Evolutionary conservation across 2,888 invertebrate genomes (phyloP).

Genomic region (Operophtera brumata): DNA sequence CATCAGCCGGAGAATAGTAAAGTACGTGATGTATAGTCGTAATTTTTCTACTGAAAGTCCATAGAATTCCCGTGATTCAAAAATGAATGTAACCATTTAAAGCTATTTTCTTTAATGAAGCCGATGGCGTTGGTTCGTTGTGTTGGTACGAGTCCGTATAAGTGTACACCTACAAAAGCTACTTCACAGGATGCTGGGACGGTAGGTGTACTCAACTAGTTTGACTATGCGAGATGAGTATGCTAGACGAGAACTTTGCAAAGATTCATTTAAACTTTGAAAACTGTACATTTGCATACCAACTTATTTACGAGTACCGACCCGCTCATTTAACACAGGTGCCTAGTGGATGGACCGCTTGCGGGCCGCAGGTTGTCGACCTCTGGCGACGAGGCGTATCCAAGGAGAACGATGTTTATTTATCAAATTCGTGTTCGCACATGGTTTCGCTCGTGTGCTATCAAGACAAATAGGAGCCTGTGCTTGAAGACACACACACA

Average conservation of each 20-base stretch:
- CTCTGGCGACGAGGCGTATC: not conserved
- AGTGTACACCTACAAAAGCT: too few relatives aligned
- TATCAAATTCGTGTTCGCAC: too few relatives aligned
- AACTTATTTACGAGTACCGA: slow-evolving; percentile 1
- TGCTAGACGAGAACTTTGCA: slow-evolving; percentile 13
- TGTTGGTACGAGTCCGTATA: not conserved
- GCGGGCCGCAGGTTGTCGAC: not conserved
- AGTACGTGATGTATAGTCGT: too few relatives aligned
- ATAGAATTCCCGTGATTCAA: not conserved
- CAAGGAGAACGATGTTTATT: too few relatives aligned
- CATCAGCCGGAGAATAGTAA: too few relatives aligned
- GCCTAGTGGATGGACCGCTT: not conserved
- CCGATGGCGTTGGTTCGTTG: not conserved
- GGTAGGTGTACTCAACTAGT: not conserved
- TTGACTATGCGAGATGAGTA: slow-evolving; percentile 8
- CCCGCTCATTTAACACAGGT: not conserved
- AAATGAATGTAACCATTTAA: too few relatives aligned
- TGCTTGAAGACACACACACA: too few relatives aligned
- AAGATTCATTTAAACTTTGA: slow-evolving; percentile 19
- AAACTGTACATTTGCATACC: slow-evolving; percentile 13
- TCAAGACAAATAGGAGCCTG: too few relatives aligned
- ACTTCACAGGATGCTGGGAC: not conserved
- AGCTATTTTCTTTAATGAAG: too few relatives aligned
- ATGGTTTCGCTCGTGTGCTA: too few relatives aligned
- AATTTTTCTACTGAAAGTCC: too few relatives aligned